Percentiles rank a stretch among this genome's conserved stretches.
These are phyloP conservation scores for Entomobrya multifasciata DNA, from an alignment of 2,888 invertebrate genomes.

Conservation along the genomic window DNA sequence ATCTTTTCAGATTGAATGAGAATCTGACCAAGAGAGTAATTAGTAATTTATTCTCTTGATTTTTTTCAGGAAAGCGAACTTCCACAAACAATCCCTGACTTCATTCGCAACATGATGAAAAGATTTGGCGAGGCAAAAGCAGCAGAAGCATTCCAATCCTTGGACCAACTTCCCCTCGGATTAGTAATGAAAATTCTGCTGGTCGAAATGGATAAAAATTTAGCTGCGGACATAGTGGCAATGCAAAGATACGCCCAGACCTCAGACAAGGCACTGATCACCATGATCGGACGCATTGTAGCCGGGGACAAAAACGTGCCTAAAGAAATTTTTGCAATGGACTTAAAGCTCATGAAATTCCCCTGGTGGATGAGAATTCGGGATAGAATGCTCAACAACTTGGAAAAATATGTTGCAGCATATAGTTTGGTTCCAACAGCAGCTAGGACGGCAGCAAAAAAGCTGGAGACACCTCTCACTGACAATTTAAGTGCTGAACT, in stretches of 20 bases:
- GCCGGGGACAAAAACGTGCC: slow-evolving; percentile 69
- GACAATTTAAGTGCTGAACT: slow-evolving; percentile 29
- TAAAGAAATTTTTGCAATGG: slow-evolving; percentile 72
- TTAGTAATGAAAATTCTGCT: slow-evolving; percentile 69
- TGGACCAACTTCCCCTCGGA: slow-evolving; percentile 62
- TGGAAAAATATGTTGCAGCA: slow-evolving; percentile 69
- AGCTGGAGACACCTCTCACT: neutral
- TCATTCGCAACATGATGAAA: slow-evolving; percentile 63
- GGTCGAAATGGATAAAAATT: slow-evolving; percentile 67
- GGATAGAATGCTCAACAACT: slow-evolving; percentile 66
- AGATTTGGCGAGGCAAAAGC: slow-evolving; percentile 68
- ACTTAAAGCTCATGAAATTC: slow-evolving; percentile 68
- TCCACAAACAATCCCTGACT: slow-evolving; percentile 44
- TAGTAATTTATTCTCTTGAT: too few species aligned
- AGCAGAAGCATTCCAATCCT: slow-evolving; percentile 62
- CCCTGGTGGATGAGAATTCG: slow-evolving; percentile 74
- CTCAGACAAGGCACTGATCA: slow-evolving; percentile 63
- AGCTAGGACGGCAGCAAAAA: slow-evolving; percentile 32
- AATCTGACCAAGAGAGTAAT: too few species aligned
- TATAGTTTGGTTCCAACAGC: slow-evolving; percentile 63
- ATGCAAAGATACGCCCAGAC: slow-evolving; percentile 73
- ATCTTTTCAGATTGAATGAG: too few species aligned
- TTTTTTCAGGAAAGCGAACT: neutral
- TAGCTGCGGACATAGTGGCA: slow-evolving; percentile 69
- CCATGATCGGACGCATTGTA: slow-evolving; percentile 66